Conservation (phyloP, 2,888 invertebrate species). For the Tenthredo notha region DNA sequence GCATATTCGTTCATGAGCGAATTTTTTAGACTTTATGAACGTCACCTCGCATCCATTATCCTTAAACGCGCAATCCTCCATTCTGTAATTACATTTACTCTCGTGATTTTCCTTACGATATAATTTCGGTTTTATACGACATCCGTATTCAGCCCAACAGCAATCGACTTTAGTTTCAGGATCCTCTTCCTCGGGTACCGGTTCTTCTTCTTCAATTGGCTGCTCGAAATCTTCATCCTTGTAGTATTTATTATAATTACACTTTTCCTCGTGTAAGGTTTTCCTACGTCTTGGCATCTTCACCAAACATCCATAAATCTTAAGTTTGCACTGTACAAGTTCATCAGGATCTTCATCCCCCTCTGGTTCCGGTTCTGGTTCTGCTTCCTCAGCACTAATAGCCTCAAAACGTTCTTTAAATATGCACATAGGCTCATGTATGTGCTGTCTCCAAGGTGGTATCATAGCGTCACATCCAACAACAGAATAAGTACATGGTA, state of each 20-base stretch:
- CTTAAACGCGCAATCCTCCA: constrained; percentile 65
- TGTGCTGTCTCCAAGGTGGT: constrained; percentile 64
- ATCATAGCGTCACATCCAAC: constrained; percentile 69
- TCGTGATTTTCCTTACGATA: constrained; percentile 65
- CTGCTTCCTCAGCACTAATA: not conserved
- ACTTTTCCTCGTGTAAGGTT: constrained; percentile 66
- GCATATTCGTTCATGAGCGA: constrained; percentile 65
- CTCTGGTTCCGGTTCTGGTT: not conserved
- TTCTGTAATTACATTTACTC: constrained; percentile 71
- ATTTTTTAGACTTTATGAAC: constrained; percentile 61
- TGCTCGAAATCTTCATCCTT: constrained; percentile 41
- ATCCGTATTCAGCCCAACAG: constrained; percentile 68
- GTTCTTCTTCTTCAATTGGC: not conserved
- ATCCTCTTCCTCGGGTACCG: constrained; percentile 52
- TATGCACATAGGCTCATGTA: constrained; percentile 69
- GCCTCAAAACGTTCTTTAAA: constrained; percentile 64
- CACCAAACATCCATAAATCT: constrained; percentile 69
- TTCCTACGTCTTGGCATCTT: constrained; percentile 67
- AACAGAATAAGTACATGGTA: constrained; percentile 64
- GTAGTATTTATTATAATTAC: constrained; percentile 63
- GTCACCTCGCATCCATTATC: constrained; percentile 63
- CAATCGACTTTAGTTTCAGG: constrained; percentile 65
- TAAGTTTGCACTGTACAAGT: constrained; percentile 67
- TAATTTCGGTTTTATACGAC: constrained; percentile 65
- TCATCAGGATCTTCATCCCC: constrained; percentile 65